phyloP scores from a whole-genome alignment of 2,113 vertebrate species.

The Nanorana parkeri region DNA sequence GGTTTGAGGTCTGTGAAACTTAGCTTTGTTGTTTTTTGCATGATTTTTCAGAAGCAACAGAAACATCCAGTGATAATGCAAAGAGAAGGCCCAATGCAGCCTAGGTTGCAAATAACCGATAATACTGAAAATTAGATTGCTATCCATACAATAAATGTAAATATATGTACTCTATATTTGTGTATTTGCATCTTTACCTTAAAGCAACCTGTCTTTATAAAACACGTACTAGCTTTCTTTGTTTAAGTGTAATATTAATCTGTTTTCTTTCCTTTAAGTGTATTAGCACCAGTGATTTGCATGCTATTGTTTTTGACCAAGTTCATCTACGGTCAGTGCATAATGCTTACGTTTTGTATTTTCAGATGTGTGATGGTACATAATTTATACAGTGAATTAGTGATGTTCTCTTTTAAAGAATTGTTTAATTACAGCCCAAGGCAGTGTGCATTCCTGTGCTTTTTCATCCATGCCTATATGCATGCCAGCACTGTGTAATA shows the following conservation, averaged over 20 bases:
- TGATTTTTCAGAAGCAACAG: no score
- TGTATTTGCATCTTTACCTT: no score
- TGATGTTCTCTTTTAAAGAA: conserved; percentile 19
- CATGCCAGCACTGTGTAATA: conserved; percentile 38
- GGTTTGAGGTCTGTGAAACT: no score
- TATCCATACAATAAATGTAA: no score
- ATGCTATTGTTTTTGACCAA: background rate
- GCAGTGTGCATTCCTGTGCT: conserved; percentile 32
- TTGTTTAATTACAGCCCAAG: conserved; percentile 39
- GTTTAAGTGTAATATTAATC: background rate
- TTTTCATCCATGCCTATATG: conserved; percentile 35
- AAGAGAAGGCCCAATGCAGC: no score
- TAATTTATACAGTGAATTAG: conserved; percentile 45
- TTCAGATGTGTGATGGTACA: conserved; percentile 22
- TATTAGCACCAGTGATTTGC: conserved; percentile 28
- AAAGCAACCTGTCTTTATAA: background rate
- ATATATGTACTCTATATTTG: no score
- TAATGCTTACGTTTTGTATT: background rate
- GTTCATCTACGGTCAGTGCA: conserved; percentile 17
- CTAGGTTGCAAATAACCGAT: no score
- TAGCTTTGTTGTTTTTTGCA: no score
- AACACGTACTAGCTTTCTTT: background rate
- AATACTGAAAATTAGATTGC: no score
- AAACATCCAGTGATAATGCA: no score
- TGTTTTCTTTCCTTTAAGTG: conserved; percentile 5